These are phyloP conservation scores for Pogoniulus pusillus DNA, from an alignment of 2,797 vertebrate genomes.

Conservation along the genomic window DNA sequence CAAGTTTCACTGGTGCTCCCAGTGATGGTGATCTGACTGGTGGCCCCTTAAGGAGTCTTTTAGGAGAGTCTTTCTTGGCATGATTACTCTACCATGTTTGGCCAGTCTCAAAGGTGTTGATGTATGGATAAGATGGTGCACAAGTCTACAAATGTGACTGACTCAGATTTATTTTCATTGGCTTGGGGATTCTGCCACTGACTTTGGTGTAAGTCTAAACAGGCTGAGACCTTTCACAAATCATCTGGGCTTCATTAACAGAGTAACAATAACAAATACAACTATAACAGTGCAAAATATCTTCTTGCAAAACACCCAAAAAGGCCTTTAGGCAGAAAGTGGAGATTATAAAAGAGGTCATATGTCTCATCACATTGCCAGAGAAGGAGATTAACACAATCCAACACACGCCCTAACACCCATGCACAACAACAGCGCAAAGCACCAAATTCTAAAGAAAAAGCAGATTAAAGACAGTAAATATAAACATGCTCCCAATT, in stretches of 20 bases:
- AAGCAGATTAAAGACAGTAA: not conserved
- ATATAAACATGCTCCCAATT: not conserved
- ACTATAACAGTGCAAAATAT: not conserved
- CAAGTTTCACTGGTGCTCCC: not conserved
- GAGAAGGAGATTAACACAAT: not conserved
- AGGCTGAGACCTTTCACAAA: not conserved
- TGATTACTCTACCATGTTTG: not conserved
- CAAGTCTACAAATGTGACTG: not conserved
- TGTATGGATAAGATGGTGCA: not conserved
- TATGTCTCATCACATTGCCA: not conserved
- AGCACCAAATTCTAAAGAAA: not conserved
- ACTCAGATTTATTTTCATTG: not conserved
- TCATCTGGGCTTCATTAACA: constrained; percentile 42
- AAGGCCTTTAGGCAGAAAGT: not conserved
- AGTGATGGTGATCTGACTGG: not conserved
- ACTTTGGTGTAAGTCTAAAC: not conserved
- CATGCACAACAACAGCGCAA: not conserved
- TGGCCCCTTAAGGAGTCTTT: not conserved
- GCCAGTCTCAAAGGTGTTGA: not conserved
- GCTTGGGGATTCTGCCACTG: not conserved
- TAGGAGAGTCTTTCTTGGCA: not conserved
- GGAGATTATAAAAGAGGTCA: not conserved
- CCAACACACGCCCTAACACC: not conserved
- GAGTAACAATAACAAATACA: not conserved
- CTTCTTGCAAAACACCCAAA: constrained; percentile 25